These are phyloP conservation scores for Kradibia gibbosae DNA, from an alignment of 1,140 invertebrate species.

Conservation along the genomic window DNA sequence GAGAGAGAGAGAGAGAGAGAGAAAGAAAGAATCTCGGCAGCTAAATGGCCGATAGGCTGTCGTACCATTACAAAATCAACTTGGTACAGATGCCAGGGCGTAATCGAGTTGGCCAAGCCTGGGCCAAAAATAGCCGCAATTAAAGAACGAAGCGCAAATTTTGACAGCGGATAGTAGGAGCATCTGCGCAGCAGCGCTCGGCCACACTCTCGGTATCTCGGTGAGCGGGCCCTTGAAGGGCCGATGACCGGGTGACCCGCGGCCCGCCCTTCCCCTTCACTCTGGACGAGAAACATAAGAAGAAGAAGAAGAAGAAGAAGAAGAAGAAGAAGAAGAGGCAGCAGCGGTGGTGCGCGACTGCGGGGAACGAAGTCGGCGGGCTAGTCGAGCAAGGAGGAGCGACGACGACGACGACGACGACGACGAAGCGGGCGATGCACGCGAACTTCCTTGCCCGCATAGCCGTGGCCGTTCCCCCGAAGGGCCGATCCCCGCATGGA, in stretches of 20 bases:
- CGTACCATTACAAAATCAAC: not conserved
- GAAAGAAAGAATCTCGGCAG: not conserved
- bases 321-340: constrained; percentile 50
- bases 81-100: not conserved
- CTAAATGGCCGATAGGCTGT: no score
- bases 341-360: no score
- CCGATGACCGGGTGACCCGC: constrained; percentile 70
- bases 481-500: not conserved
- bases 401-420: not conserved
- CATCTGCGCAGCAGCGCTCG: not conserved
- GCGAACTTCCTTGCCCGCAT: constrained; percentile 58
- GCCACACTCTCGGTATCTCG: constrained; percentile 23
- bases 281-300: not conserved
- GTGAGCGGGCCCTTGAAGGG: constrained; percentile 53
- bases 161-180: not conserved
- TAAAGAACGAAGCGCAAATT: constrained; percentile 4
- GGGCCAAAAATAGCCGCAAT: not conserved
- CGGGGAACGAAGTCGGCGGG: not conserved
- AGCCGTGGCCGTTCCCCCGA: constrained; percentile 4
- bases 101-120: not conserved
- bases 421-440: constrained; percentile 58
- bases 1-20: constrained; percentile 14
- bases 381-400: not conserved
- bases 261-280: constrained; percentile 52
- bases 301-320: constrained; percentile 13